Evolutionary conservation across 2,113 vertebrate genomes (phyloP).

Genomic region (Xiphophorus hellerii): DNA sequence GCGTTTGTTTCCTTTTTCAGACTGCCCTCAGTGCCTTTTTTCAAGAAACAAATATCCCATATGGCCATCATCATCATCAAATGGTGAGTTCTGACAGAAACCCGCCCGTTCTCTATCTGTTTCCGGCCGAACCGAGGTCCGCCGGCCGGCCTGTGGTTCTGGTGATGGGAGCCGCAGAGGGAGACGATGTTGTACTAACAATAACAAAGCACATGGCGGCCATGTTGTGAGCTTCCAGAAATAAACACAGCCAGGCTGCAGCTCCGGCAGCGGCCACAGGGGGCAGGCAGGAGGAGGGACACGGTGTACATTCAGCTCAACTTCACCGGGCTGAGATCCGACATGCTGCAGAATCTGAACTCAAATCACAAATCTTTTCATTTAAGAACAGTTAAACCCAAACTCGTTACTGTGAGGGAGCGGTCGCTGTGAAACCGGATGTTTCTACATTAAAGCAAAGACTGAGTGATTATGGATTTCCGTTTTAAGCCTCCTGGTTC

Average conservation of each 20-base stretch:
- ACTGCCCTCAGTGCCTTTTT: conserved; percentile 98
- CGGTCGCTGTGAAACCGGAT: too few species aligned
- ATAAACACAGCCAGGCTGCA: conserved; percentile 80
- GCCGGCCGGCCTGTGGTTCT: not conserved
- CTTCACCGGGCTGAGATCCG: too few species aligned
- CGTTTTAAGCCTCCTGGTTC: too few species aligned
- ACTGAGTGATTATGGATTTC: too few species aligned
- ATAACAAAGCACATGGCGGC: conserved; percentile 86
- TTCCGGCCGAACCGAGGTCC: not conserved
- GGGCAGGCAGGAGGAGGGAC: not conserved
- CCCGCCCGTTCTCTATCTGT: not conserved
- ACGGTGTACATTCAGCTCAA: conserved; percentile 3
- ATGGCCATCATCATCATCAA: conserved; percentile 97
- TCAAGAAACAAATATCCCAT: conserved; percentile 97
- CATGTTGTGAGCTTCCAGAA: conserved; percentile 85
- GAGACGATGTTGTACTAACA: conserved; percentile 74
- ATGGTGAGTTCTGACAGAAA: conserved; percentile 87
- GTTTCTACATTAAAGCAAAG: too few species aligned
- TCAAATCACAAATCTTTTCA: too few species aligned
- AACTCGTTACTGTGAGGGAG: not conserved
- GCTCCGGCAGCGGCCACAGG: conserved; percentile 40
- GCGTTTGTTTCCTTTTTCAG: conserved; percentile 73
- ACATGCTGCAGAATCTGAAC: too few species aligned
- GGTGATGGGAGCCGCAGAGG: conserved; percentile 28
- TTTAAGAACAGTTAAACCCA: too few species aligned